Percentiles rank a stretch among this genome's conserved stretches.
Conservation (phyloP, 2,888 invertebrate species). For the Parnassius smintheus region DNA sequence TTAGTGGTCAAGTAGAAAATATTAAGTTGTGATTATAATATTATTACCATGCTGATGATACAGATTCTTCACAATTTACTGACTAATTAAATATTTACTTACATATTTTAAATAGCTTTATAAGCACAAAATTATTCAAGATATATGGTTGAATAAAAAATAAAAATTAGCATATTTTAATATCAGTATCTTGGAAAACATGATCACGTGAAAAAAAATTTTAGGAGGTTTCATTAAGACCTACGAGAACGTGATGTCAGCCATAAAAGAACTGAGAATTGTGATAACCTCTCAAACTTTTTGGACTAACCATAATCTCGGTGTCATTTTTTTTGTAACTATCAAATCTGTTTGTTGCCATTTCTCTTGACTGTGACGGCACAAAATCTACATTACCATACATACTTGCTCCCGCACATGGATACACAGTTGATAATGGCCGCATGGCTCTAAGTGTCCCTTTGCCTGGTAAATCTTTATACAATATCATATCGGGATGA, state of each 20-base stretch:
- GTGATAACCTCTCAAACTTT: constrained; percentile 65
- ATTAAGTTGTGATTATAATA: too few relatives aligned
- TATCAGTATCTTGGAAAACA: neutral
- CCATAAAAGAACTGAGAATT: constrained; percentile 68
- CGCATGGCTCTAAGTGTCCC: constrained; percentile 70
- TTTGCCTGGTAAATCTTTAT: constrained; percentile 63
- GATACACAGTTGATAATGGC: constrained; percentile 70
- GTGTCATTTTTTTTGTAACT: constrained; percentile 51
- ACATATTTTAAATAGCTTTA: constrained; percentile 7
- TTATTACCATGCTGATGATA: too few relatives aligned
- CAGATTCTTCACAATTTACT: too few relatives aligned
- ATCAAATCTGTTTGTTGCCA: constrained; percentile 45
- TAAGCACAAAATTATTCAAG: too few relatives aligned
- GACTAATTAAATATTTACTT: too few relatives aligned
- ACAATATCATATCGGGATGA: constrained; percentile 74
- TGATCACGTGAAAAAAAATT: constrained; percentile 15
- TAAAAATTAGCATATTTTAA: neutral
- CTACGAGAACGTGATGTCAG: constrained; percentile 54
- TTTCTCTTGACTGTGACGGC: constrained; percentile 53
- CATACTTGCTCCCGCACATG: constrained; percentile 66
- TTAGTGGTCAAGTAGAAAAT: too few relatives aligned
- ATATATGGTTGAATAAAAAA: too few relatives aligned
- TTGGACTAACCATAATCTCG: constrained; percentile 64
- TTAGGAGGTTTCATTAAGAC: constrained; percentile 31
- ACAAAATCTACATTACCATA: constrained; percentile 68